Evolutionary conservation across 2,888 invertebrate genomes (phyloP).

Genomic region (Drosophila acutilabella): DNA sequence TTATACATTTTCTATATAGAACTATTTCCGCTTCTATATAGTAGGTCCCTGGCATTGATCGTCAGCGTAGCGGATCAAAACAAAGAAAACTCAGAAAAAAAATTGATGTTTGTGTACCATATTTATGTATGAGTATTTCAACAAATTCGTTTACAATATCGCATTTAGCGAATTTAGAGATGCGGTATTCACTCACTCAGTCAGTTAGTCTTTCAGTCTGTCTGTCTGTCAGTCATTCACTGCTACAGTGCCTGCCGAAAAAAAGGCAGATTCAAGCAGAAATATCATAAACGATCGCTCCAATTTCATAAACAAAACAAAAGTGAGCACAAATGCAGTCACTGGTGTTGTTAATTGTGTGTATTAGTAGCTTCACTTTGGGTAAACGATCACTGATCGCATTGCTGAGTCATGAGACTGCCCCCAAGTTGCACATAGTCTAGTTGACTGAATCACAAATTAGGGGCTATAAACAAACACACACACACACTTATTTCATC

Average conservation of each 20-base stretch:
- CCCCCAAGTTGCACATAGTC: conserved; percentile 31
- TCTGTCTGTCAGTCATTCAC: conserved; percentile 39
- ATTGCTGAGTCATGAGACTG: conserved; percentile 66
- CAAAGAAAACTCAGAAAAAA: conserved; percentile 25
- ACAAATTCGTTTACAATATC: conserved; percentile 40
- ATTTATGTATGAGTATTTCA: conserved; percentile 22
- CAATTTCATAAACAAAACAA: conserved; percentile 70
- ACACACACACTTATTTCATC: conserved; percentile 25
- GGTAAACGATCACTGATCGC: conserved; percentile 35
- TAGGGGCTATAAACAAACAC: conserved; percentile 22
- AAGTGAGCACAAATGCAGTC: conserved; percentile 46
- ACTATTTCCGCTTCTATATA: conserved; percentile 3
- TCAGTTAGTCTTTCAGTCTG: conserved; percentile 31
- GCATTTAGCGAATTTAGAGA: conserved; percentile 33
- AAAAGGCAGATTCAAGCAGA: conserved; percentile 48
- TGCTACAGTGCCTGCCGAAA: conserved; percentile 43
- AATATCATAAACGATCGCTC: conserved; percentile 60
- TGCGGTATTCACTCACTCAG: conserved; percentile 35
- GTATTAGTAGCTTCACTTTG: conserved; percentile 37
- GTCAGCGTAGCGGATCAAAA: conserved; percentile 18
- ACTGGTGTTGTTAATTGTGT: conserved; percentile 58
- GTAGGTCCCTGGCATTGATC: not conserved
- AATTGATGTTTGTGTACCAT: not conserved
- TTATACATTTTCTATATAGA: not conserved
- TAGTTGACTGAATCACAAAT: conserved; percentile 42